These are phyloP conservation scores for Plectropomus leopardus DNA, from an alignment of 2,113 vertebrate genomes.

Conservation along the genomic window DNA sequence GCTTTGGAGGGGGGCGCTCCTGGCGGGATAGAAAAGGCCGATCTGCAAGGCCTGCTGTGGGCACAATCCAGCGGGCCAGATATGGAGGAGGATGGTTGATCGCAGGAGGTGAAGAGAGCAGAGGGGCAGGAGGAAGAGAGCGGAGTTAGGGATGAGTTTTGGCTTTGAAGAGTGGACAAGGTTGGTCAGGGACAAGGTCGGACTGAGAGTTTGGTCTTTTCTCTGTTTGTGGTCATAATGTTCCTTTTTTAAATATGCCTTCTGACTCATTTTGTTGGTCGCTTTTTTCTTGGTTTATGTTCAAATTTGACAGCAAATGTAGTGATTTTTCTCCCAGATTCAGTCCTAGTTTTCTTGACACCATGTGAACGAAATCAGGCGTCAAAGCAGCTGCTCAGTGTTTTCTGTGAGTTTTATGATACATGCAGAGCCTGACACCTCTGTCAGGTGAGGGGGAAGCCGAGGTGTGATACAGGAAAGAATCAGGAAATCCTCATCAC, in stretches of 20 bases:
- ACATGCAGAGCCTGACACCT: constrained; percentile 49
- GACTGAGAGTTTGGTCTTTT: constrained; percentile 23
- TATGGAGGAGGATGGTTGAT: constrained; percentile 74
- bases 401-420: constrained; percentile 48
- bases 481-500: constrained; percentile 41
- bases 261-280: background rate
- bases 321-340: background rate
- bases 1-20: constrained; percentile 83
- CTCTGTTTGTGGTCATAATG: background rate
- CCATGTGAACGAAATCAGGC: constrained; percentile 16
- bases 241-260: background rate
- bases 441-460: constrained; percentile 58
- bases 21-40: constrained; percentile 90
- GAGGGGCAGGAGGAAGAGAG: constrained; percentile 25
- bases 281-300: background rate
- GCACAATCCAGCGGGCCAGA: constrained; percentile 81
- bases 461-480: constrained; percentile 69
- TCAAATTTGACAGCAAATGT: background rate
- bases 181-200: constrained; percentile 34
- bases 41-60: constrained; percentile 76
- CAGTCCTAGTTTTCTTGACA: constrained; percentile 4
- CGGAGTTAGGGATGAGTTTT: constrained; percentile 48
- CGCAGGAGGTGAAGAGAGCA: constrained; percentile 40
- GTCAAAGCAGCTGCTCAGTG: constrained; percentile 39
- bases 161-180: constrained; percentile 1